phyloP scores from a whole-genome alignment of 2,113 vertebrate genomes.

The Aegithalos caudatus region DNA sequence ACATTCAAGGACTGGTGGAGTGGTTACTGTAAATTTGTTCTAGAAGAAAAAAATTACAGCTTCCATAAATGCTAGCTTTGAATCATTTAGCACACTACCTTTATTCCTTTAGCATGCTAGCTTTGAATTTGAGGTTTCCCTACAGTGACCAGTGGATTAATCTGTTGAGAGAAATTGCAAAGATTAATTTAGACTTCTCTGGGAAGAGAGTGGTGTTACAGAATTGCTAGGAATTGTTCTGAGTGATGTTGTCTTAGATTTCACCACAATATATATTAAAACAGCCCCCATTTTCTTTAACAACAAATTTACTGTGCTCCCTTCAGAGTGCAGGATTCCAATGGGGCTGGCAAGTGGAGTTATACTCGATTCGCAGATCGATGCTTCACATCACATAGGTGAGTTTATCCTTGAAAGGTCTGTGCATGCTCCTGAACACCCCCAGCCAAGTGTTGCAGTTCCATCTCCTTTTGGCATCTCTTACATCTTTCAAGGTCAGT shows the following conservation, averaged over 20 bases:
- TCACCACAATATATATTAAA: not conserved
- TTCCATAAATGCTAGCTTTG: not conserved
- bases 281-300: not conserved
- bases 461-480: not conserved
- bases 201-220: not conserved
- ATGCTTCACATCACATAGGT: constrained; percentile 79
- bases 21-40: not conserved
- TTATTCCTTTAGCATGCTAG: not conserved
- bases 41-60: not conserved
- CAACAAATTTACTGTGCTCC: not conserved
- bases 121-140: not conserved
- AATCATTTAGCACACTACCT: not conserved
- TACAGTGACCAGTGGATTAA: not conserved
- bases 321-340: constrained; percentile 82
- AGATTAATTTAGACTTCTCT: not conserved
- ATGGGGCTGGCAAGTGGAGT: constrained; percentile 83
- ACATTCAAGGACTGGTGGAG: not conserved
- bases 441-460: not conserved
- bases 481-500: not conserved
- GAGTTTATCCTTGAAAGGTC: constrained; percentile 2
- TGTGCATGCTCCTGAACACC: not conserved
- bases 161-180: not conserved
- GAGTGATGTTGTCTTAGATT: not conserved
- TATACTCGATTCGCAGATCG: constrained; percentile 82
- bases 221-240: not conserved